Percentiles rank a stretch among this genome's conserved stretches.
Evolutionary conservation across 2,888 invertebrate species (phyloP).

Genomic region (Hermodice carunculata): DNA sequence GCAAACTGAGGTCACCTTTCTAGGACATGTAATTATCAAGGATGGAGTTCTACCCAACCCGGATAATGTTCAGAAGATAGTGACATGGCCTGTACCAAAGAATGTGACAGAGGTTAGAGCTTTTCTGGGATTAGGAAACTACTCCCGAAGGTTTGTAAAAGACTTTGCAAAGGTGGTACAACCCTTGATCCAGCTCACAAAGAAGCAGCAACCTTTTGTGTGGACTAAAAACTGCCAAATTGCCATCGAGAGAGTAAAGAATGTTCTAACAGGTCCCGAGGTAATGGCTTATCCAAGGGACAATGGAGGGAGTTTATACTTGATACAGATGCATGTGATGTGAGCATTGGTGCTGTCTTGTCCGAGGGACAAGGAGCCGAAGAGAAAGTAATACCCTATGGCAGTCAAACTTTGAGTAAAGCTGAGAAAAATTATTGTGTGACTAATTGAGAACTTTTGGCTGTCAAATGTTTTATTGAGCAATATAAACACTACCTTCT

Average conservation of each 20-base stretch:
- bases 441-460: too few relatives aligned
- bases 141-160: slow-evolving; percentile 39
- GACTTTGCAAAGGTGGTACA: slow-evolving; percentile 28
- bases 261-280: slow-evolving; percentile 16
- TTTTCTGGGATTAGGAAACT: slow-evolving; percentile 41
- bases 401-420: slow-evolving; percentile 18
- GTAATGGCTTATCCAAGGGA: slow-evolving; percentile 14
- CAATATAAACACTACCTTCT: too few relatives aligned
- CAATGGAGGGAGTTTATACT: slow-evolving; percentile 19
- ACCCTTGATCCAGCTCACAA: slow-evolving; percentile 66
- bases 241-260: slow-evolving; percentile 19
- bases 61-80: slow-evolving; percentile 19
- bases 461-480: too few relatives aligned
- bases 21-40: slow-evolving; percentile 11
- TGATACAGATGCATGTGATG: slow-evolving; percentile 31
- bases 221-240: slow-evolving; percentile 6
- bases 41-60: background rate
- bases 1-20: background rate
- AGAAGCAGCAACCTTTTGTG: slow-evolving; percentile 65
- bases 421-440: slow-evolving; percentile 24
- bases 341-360: slow-evolving; percentile 29
- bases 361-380: slow-evolving; percentile 21
- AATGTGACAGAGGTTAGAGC: slow-evolving; percentile 31
- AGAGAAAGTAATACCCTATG: slow-evolving; percentile 29
- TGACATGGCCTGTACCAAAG: slow-evolving; percentile 28